Base-by-base conservation (phyloP, 2,888 invertebrate species). In the Drosophila nr. medialis region DNA sequence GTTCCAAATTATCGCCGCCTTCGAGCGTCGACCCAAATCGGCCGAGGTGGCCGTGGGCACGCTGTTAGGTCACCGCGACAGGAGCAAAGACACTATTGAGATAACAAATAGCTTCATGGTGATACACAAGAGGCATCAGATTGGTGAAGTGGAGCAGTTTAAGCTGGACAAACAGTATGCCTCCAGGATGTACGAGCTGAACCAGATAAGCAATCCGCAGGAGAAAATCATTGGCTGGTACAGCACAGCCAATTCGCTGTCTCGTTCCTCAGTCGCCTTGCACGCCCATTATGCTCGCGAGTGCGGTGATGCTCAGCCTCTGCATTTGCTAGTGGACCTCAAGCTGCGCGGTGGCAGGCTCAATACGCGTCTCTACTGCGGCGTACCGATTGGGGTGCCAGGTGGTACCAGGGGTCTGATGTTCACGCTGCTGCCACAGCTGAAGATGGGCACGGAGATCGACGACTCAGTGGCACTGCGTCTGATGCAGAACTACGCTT, bases 201-300 rank as follows among this genome's bases (percentile, higher is more conserved):
- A 77, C 49, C 72, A 64, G 42, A 21, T 77, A 1, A 66, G 49
- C 36, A 80, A 73, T 68, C 89, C 86, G 5, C 70, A 68, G 36
- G 86, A 86, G 66, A 69, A 65, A 24, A 76, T 86, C 32, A 7
- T 86, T n/a, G 86, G 86, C 4, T 86, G 86, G 86, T 86, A 77
- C 27, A 38, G 61, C 67, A 86, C 86, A 0, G 80, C 77, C 7
- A 89, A 71, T 10, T 27, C 72, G 0, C 55, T 88, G 7, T 78
- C 77, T 0, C 62, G 63, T 0, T 73, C 72, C 4, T 83, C 83
- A 0, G 58, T 66, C 0, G 54, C 62, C 0, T 18, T 86, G 15
- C 71, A 88, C 27, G 74, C 72, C 0, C 88, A 76, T 29, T 88
- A 80, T 34, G 34, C 73, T 4, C 60, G 66, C 0, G 80, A 80